Evolutionary conservation across 2,797 vertebrate genomes (phyloP).

Genomic region (Gymnothorax javanicus): DNA sequence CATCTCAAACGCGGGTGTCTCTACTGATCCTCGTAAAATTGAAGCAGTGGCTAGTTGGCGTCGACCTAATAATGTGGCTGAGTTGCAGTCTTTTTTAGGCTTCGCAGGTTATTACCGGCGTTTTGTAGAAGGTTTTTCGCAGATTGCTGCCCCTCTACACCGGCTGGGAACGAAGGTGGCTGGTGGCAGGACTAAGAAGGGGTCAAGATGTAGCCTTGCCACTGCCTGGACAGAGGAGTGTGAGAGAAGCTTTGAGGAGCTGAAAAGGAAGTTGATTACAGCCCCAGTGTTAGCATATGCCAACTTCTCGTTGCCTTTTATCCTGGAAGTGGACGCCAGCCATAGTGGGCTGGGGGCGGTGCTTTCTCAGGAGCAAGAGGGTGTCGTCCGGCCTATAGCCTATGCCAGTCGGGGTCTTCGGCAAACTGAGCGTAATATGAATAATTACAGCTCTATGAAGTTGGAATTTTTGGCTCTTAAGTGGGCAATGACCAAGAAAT

Average conservation of each 20-base stretch:
- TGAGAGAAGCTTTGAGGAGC: neutral
- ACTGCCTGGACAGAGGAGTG: neutral
- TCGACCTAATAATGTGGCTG: too few species aligned
- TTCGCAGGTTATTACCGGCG: neutral
- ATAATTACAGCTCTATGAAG: conserved; percentile 16
- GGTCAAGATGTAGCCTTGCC: neutral
- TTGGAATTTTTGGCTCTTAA: conserved; percentile 2
- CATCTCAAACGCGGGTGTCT: neutral
- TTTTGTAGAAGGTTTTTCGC: neutral
- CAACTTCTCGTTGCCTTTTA: conserved; percentile 4
- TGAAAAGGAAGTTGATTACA: neutral
- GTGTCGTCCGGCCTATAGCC: neutral
- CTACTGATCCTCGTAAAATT: neutral
- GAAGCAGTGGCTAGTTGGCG: neutral
- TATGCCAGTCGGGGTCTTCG: conserved; percentile 13
- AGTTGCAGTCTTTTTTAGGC: neutral
- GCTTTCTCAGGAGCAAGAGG: neutral
- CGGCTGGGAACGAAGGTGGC: neutral
- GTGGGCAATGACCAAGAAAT: neutral
- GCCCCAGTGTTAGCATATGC: neutral
- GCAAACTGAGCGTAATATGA: neutral
- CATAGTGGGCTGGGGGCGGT: neutral
- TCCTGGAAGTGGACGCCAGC: neutral
- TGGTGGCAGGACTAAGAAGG: neutral
- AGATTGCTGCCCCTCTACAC: neutral